A percentile compares a stretch with the other conserved stretches of the same genome.
Evolutionary conservation across 2,888 invertebrate species (phyloP).

Genomic region (Cenopis cana): DNA sequence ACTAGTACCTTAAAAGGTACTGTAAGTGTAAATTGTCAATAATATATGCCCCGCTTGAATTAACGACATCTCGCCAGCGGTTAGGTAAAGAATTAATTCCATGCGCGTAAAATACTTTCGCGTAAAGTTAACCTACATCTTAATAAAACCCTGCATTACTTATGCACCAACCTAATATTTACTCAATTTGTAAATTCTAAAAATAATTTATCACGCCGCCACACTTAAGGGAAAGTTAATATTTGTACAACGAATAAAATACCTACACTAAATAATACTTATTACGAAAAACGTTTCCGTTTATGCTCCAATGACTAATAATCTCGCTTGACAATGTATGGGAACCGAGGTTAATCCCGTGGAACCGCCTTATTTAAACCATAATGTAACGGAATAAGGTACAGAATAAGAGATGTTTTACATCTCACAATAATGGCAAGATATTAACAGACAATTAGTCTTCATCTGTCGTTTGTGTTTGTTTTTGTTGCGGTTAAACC

Average conservation of each 20-base stretch:
- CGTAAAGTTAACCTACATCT: too few relatives aligned
- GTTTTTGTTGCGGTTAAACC: slow-evolving; percentile 47
- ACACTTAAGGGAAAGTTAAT: slow-evolving; percentile 22
- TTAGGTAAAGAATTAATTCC: too few relatives aligned
- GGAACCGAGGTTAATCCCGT: slow-evolving; percentile 43
- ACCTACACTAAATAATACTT: slow-evolving; percentile 39
- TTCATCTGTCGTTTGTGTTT: slow-evolving; percentile 53
- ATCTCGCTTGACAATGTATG: slow-evolving; percentile 48
- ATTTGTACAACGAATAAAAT: slow-evolving; percentile 44
- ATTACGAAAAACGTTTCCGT: slow-evolving; percentile 42
- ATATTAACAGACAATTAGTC: slow-evolving; percentile 52
- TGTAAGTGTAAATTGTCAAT: too few relatives aligned
- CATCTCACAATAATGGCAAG: slow-evolving; percentile 42
- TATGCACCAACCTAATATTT: too few relatives aligned
- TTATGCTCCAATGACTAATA: slow-evolving; percentile 48
- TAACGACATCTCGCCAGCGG: too few relatives aligned
- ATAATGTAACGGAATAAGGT: slow-evolving; percentile 14
- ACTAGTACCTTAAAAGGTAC: neutral
- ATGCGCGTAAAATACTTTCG: too few relatives aligned
- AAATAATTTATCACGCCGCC: neutral
- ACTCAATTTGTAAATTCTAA: too few relatives aligned
- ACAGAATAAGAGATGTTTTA: neutral
- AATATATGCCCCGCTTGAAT: too few relatives aligned
- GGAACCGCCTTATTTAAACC: slow-evolving; percentile 1
- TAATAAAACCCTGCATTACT: too few relatives aligned